These are phyloP conservation scores for Cercopithecus neglectus DNA, from an alignment of 2,797 vertebrate species.

Conservation along the genomic window DNA sequence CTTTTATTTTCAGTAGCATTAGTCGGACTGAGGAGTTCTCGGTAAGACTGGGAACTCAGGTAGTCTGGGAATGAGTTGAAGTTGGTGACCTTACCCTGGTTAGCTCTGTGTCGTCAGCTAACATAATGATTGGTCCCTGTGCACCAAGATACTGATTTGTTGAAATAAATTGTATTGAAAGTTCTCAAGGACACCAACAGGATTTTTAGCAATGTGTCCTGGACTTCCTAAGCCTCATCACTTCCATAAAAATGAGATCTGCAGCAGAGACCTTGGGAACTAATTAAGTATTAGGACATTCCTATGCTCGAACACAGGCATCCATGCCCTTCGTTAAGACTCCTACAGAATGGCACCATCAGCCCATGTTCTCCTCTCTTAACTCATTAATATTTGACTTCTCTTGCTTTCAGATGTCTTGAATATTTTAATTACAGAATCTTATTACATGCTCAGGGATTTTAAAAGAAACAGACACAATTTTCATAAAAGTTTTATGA, in stretches of 20 bases:
- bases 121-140: not conserved
- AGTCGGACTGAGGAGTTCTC: not conserved
- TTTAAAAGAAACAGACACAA: conserved; percentile 67
- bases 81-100: not conserved
- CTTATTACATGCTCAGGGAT: conserved; percentile 73
- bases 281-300: conserved; percentile 46
- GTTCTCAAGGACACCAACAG: conserved; percentile 43
- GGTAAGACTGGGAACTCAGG: not conserved
- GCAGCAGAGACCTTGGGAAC: conserved; percentile 14
- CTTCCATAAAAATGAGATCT: conserved; percentile 31
- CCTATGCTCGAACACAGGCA: not conserved
- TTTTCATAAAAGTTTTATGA: conserved; percentile 73
- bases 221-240: not conserved
- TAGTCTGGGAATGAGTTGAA: not conserved
- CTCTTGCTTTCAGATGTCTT: conserved; percentile 52
- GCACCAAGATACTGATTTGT: not conserved
- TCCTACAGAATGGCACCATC: not conserved
- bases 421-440: conserved; percentile 77
- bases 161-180: conserved; percentile 12
- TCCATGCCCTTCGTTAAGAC: not conserved
- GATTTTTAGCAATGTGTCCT: not conserved
- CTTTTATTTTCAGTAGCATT: not conserved
- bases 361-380: not conserved
- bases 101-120: not conserved
- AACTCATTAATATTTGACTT: conserved; percentile 77